Base-by-base conservation (phyloP, 1,140 invertebrate species). In the Drosophila bifasciata region DNA sequence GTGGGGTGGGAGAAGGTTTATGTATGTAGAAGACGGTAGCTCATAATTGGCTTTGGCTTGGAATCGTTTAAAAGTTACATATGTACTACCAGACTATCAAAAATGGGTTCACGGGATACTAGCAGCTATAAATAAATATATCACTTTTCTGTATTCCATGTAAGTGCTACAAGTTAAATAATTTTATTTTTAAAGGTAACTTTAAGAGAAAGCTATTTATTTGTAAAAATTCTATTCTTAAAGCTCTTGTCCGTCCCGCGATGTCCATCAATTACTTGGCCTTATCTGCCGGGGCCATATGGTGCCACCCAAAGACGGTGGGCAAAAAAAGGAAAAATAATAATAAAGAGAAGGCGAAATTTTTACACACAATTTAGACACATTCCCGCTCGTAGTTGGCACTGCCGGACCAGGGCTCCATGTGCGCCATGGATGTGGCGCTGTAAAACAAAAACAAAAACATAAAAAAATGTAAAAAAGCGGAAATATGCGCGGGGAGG, bases 361-460 rank as follows among this genome's bases (percentile, higher is more conserved):
- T 88, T 88, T 83, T 83, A 88, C 75, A 81, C 81, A 86, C 83
- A 88, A 83, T 88, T 86, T 88, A 88, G 78, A 88, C 64, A 88
- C 78, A 88, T 88, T 88, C 78, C 83, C 78, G 83, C 83, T 88
- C 83, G 74, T 88, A 68, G 74, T 59, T 49, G 59, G 55, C 43
- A 13, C 16, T 36, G 4, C 32, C 40, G 36, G 59, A 53, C 51
- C 69, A 61, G 68, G 60, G 73, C 66, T 68, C 74, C 69, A 77
- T 81, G 64, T 77, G 76, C 67, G 71, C 51, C 64, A 69, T 61
- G 67, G 67, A 61, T 19, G 63, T 28, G 23, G 51, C 41, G 70
- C 44, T 73, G 48, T 25, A 73, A 69, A 85, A 73, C 59, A 83
- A 67, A 53, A 75, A 49, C 36, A 51, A 9, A 28, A 28, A 28